A percentile compares a stretch with the other conserved stretches of the same genome.
Evolutionary conservation across 1,140 invertebrate species (phyloP).

Genomic region (Drosophila prosaltans): DNA sequence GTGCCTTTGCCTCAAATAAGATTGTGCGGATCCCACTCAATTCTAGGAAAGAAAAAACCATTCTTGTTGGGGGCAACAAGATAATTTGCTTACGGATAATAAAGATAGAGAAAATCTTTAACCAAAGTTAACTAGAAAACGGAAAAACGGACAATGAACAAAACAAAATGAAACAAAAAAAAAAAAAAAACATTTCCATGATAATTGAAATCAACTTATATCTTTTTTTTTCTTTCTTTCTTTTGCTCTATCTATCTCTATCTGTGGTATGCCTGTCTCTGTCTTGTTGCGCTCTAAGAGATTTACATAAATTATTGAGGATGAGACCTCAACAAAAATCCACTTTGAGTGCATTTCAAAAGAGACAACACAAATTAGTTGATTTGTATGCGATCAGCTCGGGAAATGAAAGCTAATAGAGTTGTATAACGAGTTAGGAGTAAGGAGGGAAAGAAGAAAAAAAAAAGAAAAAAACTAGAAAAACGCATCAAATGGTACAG

Average conservation of each 20-base stretch:
- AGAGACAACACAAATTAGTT: slow-evolving; percentile 60
- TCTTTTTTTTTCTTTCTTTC: not conserved
- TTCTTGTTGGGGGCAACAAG: not conserved
- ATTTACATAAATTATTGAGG: slow-evolving; percentile 76
- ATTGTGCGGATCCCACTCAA: not conserved
- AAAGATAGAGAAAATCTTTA: slow-evolving; percentile 11
- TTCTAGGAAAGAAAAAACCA: not conserved
- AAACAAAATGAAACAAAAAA: slow-evolving; percentile 10
- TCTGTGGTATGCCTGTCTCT: not conserved
- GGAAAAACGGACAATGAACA: slow-evolving; percentile 6
- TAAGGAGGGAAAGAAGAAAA: slow-evolving; percentile 1
- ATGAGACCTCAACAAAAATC: slow-evolving; percentile 32
- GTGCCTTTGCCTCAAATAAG: not conserved
- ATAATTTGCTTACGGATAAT: slow-evolving; percentile 14
- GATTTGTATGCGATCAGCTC: slow-evolving; percentile 66
- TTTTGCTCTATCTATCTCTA: not conserved
- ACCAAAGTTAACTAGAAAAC: slow-evolving; percentile 8
- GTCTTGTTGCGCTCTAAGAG: slow-evolving; percentile 18
- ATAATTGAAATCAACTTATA: slow-evolving; percentile 64
- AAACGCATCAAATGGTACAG: slow-evolving; percentile 23
- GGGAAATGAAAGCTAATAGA: slow-evolving; percentile 73
- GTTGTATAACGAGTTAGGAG: slow-evolving; percentile 69
- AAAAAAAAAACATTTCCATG: slow-evolving; percentile 16
- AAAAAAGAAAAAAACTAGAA: slow-evolving; percentile 54
- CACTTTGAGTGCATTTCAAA: slow-evolving; percentile 34